Evolutionary conservation across 1,140 invertebrate species (phyloP).

Genomic region (Drosophila mayri): DNA sequence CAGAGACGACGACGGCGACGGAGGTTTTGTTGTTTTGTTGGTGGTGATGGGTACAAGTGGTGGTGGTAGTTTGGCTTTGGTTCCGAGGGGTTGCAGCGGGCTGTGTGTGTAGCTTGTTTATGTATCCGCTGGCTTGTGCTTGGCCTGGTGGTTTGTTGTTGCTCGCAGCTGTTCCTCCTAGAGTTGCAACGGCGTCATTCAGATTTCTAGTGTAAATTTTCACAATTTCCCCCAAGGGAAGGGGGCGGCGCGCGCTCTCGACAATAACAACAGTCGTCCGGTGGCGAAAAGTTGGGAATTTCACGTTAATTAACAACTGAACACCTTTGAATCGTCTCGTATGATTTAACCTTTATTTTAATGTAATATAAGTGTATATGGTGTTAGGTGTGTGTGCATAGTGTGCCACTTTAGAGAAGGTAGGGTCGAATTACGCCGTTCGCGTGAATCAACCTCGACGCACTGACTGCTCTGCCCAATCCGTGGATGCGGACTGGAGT

Average conservation of each 20-base stretch:
- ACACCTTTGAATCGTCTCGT: constrained; percentile 27
- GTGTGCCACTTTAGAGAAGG: constrained; percentile 49
- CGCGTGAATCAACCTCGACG: constrained; percentile 74
- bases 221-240: constrained; percentile 28
- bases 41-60: constrained; percentile 51
- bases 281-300: constrained; percentile 1
- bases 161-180: constrained; percentile 67
- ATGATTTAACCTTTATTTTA: constrained; percentile 57
- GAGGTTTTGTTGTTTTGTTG: constrained; percentile 32
- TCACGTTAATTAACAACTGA: constrained; percentile 35
- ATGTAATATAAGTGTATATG: constrained; percentile 54
- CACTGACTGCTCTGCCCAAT: constrained; percentile 47
- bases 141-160: constrained; percentile 63
- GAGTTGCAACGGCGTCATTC: constrained; percentile 46
- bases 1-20: constrained; percentile 22
- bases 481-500: constrained; percentile 24
- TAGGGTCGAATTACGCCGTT: constrained; percentile 63
- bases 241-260: constrained; percentile 17
- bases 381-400: constrained; percentile 54
- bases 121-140: constrained; percentile 58
- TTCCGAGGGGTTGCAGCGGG: constrained; percentile 36
- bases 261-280: constrained; percentile 15
- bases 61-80: constrained; percentile 46
- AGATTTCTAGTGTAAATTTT: constrained; percentile 37
- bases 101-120: constrained; percentile 56